phyloP scores from a whole-genome alignment of 1,140 invertebrate species.

The Neuroterus valhalla region DNA sequence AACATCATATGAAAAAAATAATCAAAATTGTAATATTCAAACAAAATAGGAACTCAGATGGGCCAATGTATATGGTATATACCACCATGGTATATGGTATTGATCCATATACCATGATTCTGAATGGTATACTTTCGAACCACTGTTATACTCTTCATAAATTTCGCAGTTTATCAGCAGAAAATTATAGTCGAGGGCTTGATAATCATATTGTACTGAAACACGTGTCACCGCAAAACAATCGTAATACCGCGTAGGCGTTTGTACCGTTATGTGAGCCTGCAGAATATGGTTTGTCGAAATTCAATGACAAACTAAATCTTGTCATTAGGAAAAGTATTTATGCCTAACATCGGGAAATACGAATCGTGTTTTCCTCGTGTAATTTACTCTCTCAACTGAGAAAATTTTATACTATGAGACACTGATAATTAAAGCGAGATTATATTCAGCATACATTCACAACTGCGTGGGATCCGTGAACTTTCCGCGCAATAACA shows the following conservation, averaged over 20 bases:
- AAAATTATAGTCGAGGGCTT: slow-evolving; percentile 10
- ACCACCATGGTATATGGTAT: no score
- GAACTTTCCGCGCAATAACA: slow-evolving; percentile 6
- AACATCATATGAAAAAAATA: no score
- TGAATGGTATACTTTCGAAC: no score
- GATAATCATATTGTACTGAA: not conserved
- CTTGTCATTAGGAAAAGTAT: slow-evolving; percentile 8
- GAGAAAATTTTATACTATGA: slow-evolving; percentile 3
- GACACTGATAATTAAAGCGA: not conserved
- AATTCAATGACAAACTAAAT: slow-evolving; percentile 2
- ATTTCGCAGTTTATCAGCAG: slow-evolving; percentile 4
- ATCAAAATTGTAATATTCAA: no score
- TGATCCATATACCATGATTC: no score
- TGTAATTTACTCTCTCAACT: not conserved
- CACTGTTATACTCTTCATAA: no score
- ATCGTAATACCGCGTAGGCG: slow-evolving; percentile 20
- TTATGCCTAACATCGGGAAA: not conserved
- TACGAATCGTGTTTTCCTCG: not conserved
- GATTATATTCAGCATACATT: slow-evolving; percentile 24
- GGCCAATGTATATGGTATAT: no score
- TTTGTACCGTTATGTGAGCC: not conserved
- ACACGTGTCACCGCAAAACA: slow-evolving; percentile 6
- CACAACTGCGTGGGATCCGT: slow-evolving; percentile 10
- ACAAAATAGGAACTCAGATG: no score
- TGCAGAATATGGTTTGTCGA: not conserved